Conservation (phyloP, 2,113 vertebrate genomes). For the Nyctibius bracteatus region DNA sequence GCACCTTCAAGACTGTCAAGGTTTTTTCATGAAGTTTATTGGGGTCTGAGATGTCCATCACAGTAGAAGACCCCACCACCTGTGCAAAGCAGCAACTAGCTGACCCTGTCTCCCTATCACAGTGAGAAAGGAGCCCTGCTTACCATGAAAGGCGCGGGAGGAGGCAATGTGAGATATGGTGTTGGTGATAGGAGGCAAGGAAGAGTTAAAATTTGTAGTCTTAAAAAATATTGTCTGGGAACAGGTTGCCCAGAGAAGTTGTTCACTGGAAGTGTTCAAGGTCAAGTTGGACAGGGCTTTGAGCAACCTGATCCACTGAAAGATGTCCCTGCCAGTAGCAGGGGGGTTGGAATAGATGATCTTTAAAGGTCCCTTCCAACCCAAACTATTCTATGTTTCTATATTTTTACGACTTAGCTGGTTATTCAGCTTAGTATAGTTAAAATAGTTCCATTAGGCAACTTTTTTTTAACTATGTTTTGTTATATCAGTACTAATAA, state of each 20-base stretch:
- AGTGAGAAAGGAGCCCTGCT: neutral
- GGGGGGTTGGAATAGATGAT: neutral
- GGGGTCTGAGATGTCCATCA: neutral
- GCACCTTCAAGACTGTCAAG: neutral
- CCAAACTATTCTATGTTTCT: neutral
- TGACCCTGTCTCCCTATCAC: fast-evolving
- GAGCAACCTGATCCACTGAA: neutral
- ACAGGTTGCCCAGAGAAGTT: neutral
- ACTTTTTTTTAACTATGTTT: neutral
- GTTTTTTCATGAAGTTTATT: neutral
- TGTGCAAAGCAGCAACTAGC: neutral
- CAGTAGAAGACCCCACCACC: neutral
- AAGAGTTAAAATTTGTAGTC: neutral
- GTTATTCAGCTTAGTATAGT: neutral
- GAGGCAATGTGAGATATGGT: neutral
- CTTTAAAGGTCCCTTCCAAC: neutral
- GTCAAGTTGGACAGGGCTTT: neutral
- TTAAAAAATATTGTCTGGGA: neutral
- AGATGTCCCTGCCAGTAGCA: neutral
- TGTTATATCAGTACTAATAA: neutral
- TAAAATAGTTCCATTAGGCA: neutral
- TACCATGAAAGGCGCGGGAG: fast-evolving
- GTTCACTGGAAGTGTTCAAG: neutral
- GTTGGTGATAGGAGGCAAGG: neutral
- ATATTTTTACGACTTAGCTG: neutral